Conservation (phyloP, 2,113 vertebrate species). For the Elephantulus edwardii region DNA sequence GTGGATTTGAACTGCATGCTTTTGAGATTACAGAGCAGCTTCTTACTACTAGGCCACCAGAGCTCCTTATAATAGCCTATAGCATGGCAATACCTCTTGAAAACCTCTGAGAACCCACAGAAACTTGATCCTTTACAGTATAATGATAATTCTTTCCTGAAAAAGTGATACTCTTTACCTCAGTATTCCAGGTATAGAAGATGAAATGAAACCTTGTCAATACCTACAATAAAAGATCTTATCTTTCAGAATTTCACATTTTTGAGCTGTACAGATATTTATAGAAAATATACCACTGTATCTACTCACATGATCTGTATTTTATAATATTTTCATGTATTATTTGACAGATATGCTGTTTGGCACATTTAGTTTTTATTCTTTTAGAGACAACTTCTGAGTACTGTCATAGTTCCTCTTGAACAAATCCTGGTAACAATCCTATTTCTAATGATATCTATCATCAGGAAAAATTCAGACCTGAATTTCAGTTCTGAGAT, state of each 20-base stretch:
- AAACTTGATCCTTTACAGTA: background rate
- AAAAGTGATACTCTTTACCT: background rate
- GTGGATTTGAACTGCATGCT: too few relatives aligned
- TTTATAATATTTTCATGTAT: background rate
- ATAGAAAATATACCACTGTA: background rate
- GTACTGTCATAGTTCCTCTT: background rate
- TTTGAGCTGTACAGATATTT: background rate
- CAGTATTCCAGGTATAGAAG: background rate
- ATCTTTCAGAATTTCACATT: background rate
- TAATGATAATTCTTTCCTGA: background rate
- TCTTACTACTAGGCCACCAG: too few relatives aligned
- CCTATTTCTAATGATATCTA: background rate
- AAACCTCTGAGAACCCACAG: background rate
- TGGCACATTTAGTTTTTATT: background rate
- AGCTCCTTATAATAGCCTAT: too few relatives aligned
- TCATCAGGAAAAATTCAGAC: background rate
- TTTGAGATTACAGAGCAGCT: too few relatives aligned
- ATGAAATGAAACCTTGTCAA: background rate
- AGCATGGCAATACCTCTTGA: rapidly evolving
- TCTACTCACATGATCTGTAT: conserved; percentile 25
- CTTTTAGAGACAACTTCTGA: background rate
- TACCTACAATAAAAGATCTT: background rate
- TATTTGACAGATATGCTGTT: conserved; percentile 35
- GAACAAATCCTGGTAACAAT: background rate
- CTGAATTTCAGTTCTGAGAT: background rate